Conservation (phyloP, 2,113 vertebrate species). For the Barnardius zonarius region DNA sequence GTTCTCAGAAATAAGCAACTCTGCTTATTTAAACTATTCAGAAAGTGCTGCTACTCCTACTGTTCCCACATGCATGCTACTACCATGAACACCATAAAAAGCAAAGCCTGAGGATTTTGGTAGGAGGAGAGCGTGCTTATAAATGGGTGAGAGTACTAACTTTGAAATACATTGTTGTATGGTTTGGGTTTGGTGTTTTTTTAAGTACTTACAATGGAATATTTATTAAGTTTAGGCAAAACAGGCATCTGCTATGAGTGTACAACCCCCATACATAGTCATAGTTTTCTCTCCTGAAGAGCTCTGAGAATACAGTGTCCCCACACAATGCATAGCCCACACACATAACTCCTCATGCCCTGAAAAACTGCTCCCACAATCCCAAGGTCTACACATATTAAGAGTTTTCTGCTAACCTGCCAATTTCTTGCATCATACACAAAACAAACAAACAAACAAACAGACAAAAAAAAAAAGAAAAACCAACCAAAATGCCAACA, state of each 20-base stretch:
- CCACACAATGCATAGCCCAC: background rate
- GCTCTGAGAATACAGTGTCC: background rate
- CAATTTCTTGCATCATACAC: background rate
- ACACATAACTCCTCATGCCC: background rate
- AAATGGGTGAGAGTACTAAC: background rate
- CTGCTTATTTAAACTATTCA: background rate
- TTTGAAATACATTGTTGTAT: background rate
- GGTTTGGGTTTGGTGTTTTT: background rate
- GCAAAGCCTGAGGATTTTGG: background rate
- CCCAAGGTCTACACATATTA: background rate
- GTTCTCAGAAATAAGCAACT: background rate
- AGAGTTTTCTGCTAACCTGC: background rate
- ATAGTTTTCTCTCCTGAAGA: background rate
- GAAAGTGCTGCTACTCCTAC: background rate
- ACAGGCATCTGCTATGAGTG: background rate
- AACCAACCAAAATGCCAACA: background rate
- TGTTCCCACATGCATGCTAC: background rate
- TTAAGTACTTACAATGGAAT: background rate
- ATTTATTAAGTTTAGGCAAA: conserved; percentile 42
- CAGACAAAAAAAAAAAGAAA: background rate
- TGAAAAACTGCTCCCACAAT: background rate
- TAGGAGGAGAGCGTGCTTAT: background rate
- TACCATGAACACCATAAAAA: background rate
- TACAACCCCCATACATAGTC: background rate
- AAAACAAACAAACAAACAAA: too few relatives aligned